These are phyloP conservation scores for Drosophila nannoptera DNA, from an alignment of 1,140 invertebrate species.

Conservation along the genomic window DNA sequence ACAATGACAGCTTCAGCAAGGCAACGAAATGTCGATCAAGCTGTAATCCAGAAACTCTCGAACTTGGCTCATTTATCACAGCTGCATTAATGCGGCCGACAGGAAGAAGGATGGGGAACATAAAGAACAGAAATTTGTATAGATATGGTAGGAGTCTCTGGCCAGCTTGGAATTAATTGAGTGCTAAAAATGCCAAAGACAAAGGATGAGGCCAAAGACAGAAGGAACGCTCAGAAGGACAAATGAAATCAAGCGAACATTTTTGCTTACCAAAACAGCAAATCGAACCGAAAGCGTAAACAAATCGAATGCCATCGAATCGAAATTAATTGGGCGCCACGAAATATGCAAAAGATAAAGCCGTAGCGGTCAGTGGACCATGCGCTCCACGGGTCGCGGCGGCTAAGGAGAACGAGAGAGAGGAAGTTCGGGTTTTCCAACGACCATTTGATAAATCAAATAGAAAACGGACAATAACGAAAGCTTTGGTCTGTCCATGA, in stretches of 20 bases:
- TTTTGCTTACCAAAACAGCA: conserved; percentile 42
- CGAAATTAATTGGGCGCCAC: conserved; percentile 70
- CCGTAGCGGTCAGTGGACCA: conserved; percentile 52
- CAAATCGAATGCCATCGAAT: conserved; percentile 64
- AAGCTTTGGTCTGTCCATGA: conserved; percentile 14
- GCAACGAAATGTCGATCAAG: conserved; percentile 30
- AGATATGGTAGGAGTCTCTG: conserved; percentile 32
- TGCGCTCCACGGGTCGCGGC: background rate
- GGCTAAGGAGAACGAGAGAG: conserved; percentile 10
- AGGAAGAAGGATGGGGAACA: conserved; percentile 32
- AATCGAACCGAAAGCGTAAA: conserved; percentile 34
- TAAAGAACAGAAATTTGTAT: conserved; percentile 37
- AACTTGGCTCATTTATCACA: conserved; percentile 57
- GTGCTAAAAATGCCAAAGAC: conserved; percentile 55
- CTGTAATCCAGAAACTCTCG: background rate
- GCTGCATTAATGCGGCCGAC: conserved; percentile 43
- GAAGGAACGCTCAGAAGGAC: conserved; percentile 18
- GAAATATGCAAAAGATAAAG: conserved; percentile 73
- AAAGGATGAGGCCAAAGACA: conserved; percentile 31
- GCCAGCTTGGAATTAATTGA: conserved; percentile 65
- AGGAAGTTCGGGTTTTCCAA: conserved; percentile 52
- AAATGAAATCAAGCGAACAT: conserved; percentile 62
- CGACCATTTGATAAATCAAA: conserved; percentile 62
- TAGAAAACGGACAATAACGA: conserved; percentile 20
- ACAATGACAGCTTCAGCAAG: conserved; percentile 32